These are phyloP conservation scores for Sebastes jordani DNA, from an alignment of 2,797 vertebrate genomes.

Conservation along the genomic window DNA sequence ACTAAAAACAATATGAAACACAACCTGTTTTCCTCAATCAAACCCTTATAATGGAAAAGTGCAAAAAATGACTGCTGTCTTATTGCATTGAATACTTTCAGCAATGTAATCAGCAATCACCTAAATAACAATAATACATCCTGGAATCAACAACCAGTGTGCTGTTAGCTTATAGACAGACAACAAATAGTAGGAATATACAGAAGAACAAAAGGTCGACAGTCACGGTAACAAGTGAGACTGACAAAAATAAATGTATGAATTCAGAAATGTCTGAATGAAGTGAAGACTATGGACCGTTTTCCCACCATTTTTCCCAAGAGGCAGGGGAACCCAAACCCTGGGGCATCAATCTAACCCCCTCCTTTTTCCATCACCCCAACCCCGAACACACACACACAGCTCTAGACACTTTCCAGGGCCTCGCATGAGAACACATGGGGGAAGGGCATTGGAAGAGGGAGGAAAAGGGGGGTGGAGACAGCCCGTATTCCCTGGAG, in stretches of 20 bases:
- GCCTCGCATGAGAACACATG: slow-evolving; percentile 71
- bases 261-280: slow-evolving; percentile 48
- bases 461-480: slow-evolving; percentile 84
- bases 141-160: not conserved
- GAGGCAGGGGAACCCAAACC: slow-evolving; percentile 62
- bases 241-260: slow-evolving; percentile 25
- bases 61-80: not conserved
- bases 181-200: not conserved
- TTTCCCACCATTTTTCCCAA: slow-evolving; percentile 63
- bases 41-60: not conserved
- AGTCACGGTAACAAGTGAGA: not conserved
- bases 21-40: not conserved
- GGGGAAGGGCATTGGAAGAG: slow-evolving; percentile 64
- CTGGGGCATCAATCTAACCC: slow-evolving; percentile 65
- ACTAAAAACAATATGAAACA: not conserved
- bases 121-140: not conserved
- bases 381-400: not conserved
- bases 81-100: not conserved
- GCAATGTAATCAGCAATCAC: not conserved
- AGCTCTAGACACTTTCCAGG: slow-evolving; percentile 77
- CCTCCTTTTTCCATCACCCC: slow-evolving; percentile 60
- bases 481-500: slow-evolving; percentile 85
- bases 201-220: not conserved
- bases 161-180: not conserved
- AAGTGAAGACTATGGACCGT: slow-evolving; percentile 1